phyloP scores from a whole-genome alignment of 2,113 vertebrate genomes.

The Scytalopus superciliaris region DNA sequence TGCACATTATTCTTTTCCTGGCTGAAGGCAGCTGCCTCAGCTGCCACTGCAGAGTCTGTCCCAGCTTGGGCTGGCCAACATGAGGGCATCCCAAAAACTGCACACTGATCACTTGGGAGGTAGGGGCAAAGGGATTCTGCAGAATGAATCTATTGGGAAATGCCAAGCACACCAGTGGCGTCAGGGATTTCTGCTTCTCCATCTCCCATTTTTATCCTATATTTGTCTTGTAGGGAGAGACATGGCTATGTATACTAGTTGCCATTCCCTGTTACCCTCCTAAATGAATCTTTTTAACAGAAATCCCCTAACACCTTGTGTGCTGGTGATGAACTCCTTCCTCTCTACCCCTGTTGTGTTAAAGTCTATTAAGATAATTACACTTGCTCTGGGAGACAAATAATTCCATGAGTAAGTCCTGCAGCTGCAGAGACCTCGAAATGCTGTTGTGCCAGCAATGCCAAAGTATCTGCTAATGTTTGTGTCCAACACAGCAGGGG shows the following conservation, averaged over 20 bases:
- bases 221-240: neutral
- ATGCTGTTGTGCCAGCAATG: neutral
- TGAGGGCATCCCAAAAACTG: neutral
- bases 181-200: neutral
- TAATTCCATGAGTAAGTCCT: neutral
- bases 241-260: neutral
- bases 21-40: neutral
- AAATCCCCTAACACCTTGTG: neutral
- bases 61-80: neutral
- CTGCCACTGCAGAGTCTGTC: neutral
- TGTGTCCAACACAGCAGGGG: neutral
- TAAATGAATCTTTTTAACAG: neutral
- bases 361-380: neutral
- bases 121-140: neutral
- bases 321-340: neutral
- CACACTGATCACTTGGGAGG: neutral
- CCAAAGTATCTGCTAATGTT: neutral
- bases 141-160: neutral
- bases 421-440: neutral
- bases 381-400: neutral
- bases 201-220: neutral
- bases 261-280: neutral
- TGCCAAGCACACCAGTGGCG: neutral
- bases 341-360: neutral
- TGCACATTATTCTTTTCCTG: neutral